Evolutionary conservation across 30 jellyfish, hydroid and myxozoan species (phyloP).

Genomic region (Aurelia sp.): DNA sequence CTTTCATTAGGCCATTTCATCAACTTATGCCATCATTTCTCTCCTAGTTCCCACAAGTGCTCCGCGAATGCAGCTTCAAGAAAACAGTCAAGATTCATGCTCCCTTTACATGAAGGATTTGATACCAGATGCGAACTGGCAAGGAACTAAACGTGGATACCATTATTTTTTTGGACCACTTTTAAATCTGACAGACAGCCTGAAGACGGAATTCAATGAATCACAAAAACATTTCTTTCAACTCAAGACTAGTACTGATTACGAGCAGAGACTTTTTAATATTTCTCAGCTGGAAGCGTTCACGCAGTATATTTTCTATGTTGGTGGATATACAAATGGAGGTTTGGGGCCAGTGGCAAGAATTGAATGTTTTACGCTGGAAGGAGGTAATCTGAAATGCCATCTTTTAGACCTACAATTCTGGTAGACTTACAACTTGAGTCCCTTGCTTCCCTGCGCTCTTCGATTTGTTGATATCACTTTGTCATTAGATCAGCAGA

Average conservation of each 20-base stretch:
- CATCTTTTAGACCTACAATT: no score
- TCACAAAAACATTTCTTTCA: background rate
- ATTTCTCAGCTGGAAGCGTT: background rate
- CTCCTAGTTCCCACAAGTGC: slow-evolving; percentile 25
- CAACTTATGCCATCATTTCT: background rate
- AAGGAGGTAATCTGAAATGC: slow-evolving; percentile 10
- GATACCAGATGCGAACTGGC: slow-evolving; percentile 5
- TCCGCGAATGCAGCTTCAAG: background rate
- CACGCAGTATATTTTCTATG: slow-evolving; percentile 30
- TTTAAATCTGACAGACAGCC: background rate
- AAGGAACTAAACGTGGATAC: slow-evolving; percentile 10
- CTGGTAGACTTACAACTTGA: no score
- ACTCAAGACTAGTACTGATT: background rate
- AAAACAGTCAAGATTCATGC: background rate
- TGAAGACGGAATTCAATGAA: background rate
- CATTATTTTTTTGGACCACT: background rate
- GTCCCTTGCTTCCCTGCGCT: no score
- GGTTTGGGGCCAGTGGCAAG: slow-evolving; percentile 54
- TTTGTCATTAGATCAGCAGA: no score
- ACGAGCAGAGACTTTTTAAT: no score
- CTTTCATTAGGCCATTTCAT: no score
- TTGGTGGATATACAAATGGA: slow-evolving; percentile 40
- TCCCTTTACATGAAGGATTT: background rate
- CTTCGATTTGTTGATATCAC: no score
- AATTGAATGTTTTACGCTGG: slow-evolving; percentile 22